Evolutionary conservation across 2,888 invertebrate genomes (phyloP).

Genomic region (Chymomyza fuscimana): DNA sequence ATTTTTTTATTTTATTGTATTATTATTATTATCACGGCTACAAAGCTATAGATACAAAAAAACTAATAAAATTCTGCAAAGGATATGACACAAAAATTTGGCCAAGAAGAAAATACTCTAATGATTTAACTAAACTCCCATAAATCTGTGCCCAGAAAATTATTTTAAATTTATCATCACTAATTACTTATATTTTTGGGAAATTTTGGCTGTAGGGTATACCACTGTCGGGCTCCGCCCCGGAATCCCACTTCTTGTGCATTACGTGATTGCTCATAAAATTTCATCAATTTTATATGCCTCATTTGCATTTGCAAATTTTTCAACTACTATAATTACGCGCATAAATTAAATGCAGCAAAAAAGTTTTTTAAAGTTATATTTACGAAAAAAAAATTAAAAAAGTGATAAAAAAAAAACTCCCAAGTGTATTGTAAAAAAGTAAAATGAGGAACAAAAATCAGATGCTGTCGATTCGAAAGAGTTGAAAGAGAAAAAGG

Average conservation of each 20-base stretch:
- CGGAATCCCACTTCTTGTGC: neutral
- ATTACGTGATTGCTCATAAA: neutral
- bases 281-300: neutral
- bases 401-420: constrained; percentile 57
- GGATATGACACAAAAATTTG: no score
- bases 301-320: neutral
- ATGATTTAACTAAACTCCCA: no score
- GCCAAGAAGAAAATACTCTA: no score
- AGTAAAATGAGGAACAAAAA: constrained; percentile 16
- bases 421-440: constrained; percentile 22
- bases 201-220: no score
- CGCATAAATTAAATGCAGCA: constrained; percentile 62
- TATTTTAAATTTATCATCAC: no score
- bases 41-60: no score
- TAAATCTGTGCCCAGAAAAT: no score
- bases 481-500: constrained; percentile 4
- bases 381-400: constrained; percentile 54
- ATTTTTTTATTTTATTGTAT: no score
- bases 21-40: no score
- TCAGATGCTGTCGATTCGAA: neutral
- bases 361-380: neutral
- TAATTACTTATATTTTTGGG: no score
- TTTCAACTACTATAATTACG: constrained; percentile 53
- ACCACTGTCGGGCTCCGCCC: no score
- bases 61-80: no score